Percentiles rank a stretch among this genome's conserved stretches.
phyloP scores from a whole-genome alignment of 2,113 vertebrate genomes.

The Nematolebias whitei region DNA sequence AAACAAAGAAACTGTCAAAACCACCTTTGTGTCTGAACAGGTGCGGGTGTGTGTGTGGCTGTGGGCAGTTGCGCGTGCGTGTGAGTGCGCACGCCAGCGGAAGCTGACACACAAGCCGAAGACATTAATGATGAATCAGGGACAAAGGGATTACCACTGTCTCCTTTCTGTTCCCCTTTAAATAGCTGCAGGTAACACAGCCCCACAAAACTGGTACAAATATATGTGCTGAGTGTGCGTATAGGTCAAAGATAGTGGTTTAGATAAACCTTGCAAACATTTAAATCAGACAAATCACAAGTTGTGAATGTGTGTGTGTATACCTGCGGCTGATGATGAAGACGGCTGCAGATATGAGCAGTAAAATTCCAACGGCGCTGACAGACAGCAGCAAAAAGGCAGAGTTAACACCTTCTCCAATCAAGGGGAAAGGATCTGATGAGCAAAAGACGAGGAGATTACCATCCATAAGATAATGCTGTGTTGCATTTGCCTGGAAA shows the following conservation, averaged over 20 bases:
- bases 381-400: slow-evolving; percentile 94
- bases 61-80: slow-evolving; percentile 26
- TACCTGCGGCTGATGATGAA: slow-evolving; percentile 98
- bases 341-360: slow-evolving; percentile 93
- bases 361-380: slow-evolving; percentile 91
- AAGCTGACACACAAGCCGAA: slow-evolving; percentile 60
- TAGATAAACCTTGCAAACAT: too few relatives aligned
- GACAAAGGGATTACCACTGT: slow-evolving; percentile 80
- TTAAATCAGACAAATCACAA: too few relatives aligned
- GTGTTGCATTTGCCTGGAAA: too few relatives aligned
- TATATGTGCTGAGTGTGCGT: slow-evolving; percentile 27
- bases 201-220: slow-evolving; percentile 33
- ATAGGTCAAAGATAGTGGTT: slow-evolving; percentile 34
- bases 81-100: slow-evolving; percentile 12
- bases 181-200: slow-evolving; percentile 68
- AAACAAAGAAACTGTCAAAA: slow-evolving; percentile 78
- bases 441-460: slow-evolving; percentile 4
- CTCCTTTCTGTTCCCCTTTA: slow-evolving; percentile 76
- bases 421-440: slow-evolving; percentile 93
- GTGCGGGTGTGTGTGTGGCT: slow-evolving; percentile 53
- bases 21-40: slow-evolving; percentile 66
- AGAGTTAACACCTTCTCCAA: slow-evolving; percentile 93
- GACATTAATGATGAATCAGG: slow-evolving; percentile 76
- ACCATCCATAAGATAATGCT: not conserved
- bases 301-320: slow-evolving; percentile 37